Evolutionary conservation across 2,888 invertebrate species (phyloP).

Genomic region (Homarus gammarus): DNA sequence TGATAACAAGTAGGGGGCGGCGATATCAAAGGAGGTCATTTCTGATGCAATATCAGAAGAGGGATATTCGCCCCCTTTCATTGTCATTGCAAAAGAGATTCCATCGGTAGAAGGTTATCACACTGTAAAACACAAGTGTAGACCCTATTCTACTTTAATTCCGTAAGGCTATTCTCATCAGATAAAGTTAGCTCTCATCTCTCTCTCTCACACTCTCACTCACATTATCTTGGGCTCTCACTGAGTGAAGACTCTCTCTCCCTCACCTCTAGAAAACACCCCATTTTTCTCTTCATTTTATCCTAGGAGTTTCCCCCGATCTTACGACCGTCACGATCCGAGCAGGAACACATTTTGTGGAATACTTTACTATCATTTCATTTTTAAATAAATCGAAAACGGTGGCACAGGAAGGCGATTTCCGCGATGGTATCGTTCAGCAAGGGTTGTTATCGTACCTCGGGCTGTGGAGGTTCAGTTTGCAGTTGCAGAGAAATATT

Average conservation of each 20-base stretch:
- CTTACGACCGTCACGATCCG: neutral
- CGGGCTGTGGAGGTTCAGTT: constrained; percentile 57
- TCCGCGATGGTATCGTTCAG: constrained; percentile 44
- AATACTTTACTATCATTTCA: neutral
- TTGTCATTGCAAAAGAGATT: neutral
- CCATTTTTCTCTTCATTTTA: neutral
- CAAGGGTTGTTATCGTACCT: constrained; percentile 39
- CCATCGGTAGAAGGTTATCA: neutral
- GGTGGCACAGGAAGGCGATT: constrained; percentile 17
- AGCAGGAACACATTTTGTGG: neutral
- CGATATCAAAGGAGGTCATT: constrained; percentile 8
- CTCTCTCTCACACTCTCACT: constrained; percentile 26
- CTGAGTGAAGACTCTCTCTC: neutral
- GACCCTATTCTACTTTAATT: constrained; percentile 14
- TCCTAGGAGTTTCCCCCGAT: neutral
- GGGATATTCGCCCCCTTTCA: neutral
- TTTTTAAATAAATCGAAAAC: constrained; percentile 31
- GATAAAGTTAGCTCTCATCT: constrained; percentile 5
- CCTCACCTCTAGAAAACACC: neutral
- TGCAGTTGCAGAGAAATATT: constrained; percentile 69
- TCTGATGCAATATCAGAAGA: neutral
- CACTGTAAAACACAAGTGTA: neutral
- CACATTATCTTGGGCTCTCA: neutral
- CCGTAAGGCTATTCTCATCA: constrained; percentile 6
- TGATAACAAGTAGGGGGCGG: constrained; percentile 2